Percentiles rank a stretch among this genome's conserved stretches.
Evolutionary conservation across 1,140 invertebrate genomes (phyloP).

Genomic region (Lasioglossum baleicum): DNA sequence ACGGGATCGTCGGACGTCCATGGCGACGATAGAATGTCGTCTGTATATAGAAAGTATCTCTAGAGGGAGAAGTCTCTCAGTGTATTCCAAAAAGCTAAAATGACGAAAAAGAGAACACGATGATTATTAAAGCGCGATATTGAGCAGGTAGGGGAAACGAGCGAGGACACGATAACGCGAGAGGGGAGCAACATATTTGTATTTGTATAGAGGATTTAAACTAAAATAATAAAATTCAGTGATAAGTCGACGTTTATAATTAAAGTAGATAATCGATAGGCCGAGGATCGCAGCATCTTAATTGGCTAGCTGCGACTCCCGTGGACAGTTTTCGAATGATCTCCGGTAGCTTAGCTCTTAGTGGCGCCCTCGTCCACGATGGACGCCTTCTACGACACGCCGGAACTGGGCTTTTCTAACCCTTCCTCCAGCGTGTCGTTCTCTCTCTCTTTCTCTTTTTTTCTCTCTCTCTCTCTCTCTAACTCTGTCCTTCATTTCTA

Average conservation of each 20-base stretch:
- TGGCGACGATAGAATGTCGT: constrained; percentile 23
- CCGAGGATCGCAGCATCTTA: constrained; percentile 78
- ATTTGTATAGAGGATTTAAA: constrained; percentile 74
- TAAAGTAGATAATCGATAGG: constrained; percentile 80
- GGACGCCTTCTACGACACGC: constrained; percentile 69
- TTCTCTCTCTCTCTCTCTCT: constrained; percentile 14
- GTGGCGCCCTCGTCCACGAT: constrained; percentile 70
- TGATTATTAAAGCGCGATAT: constrained; percentile 47
- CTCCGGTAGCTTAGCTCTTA: constrained; percentile 80
- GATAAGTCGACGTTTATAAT: constrained; percentile 78
- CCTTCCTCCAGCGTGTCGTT: constrained; percentile 45
- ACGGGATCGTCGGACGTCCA: not conserved
- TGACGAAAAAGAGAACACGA: constrained; percentile 48
- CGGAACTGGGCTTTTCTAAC: constrained; percentile 47
- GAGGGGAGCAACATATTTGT: constrained; percentile 65
- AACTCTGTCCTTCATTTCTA: constrained; percentile 32
- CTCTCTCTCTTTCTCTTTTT: constrained; percentile 34
- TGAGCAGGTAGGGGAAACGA: constrained; percentile 51
- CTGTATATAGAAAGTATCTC: constrained; percentile 34
- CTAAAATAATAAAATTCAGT: constrained; percentile 77
- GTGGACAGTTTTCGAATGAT: constrained; percentile 81
- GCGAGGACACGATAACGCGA: constrained; percentile 48
- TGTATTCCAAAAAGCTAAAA: constrained; percentile 51
- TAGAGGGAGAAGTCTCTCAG: not conserved
- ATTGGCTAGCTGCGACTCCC: constrained; percentile 79